These are phyloP conservation scores for Phaonia tiefii DNA, from an alignment of 2,888 invertebrate species.

Conservation along the genomic window DNA sequence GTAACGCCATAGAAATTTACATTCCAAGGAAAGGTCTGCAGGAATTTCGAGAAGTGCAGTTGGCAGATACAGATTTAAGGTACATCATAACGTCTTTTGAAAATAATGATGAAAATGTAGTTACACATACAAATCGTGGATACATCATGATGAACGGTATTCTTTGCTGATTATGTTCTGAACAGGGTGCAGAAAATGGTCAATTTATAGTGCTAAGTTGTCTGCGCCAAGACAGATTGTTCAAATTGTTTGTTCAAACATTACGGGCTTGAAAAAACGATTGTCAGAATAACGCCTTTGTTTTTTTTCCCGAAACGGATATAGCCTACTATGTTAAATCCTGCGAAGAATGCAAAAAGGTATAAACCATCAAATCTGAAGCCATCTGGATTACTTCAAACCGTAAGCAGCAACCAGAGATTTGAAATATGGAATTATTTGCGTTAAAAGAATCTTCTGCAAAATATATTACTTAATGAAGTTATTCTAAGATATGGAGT, in stretches of 20 bases:
- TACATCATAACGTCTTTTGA: no score
- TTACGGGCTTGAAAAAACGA: constrained; percentile 56
- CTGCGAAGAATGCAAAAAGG: constrained; percentile 55
- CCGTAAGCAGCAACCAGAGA: no score
- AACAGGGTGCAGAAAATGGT: no score
- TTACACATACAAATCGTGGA: no score
- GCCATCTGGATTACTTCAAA: no score
- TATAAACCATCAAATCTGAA: constrained; percentile 65
- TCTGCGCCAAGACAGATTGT: constrained; percentile 19
- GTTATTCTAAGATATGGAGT: constrained; percentile 74
- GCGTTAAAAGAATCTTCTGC: constrained; percentile 71
- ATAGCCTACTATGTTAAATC: constrained; percentile 37
- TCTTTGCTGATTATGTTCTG: constrained; percentile 17
- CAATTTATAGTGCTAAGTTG: constrained; percentile 32
- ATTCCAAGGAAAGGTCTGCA: no score
- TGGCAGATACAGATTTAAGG: no score
- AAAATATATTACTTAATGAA: constrained; percentile 71
- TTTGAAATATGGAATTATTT: no score
- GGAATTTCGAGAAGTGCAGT: no score
- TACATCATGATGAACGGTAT: constrained; percentile 31
- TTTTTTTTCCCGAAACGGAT: constrained; percentile 52
- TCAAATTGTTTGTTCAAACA: constrained; percentile 48
- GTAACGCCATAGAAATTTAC: no score
- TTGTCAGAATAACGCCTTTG: constrained; percentile 20
- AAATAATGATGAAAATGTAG: no score